These are phyloP conservation scores for Cebus imitator DNA, from an alignment of 2,113 vertebrate genomes.

Conservation along the genomic window DNA sequence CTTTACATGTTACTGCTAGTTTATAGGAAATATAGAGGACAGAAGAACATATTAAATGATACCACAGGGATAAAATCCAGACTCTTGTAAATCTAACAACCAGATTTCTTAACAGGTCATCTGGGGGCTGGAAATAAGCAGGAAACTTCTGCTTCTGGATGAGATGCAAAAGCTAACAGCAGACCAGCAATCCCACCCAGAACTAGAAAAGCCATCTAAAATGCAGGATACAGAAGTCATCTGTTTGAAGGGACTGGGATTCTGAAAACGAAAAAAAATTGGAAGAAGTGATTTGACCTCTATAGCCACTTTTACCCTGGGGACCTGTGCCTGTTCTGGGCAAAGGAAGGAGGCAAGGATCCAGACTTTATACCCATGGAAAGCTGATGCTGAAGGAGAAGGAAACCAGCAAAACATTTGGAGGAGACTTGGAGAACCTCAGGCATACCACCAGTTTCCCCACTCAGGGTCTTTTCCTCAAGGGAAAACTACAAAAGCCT, in stretches of 20 bases:
- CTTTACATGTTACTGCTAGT: neutral
- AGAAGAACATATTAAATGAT: conserved; percentile 18
- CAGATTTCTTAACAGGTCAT: conserved; percentile 20
- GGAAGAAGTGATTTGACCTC: neutral
- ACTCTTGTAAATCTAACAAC: neutral
- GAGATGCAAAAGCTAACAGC: neutral
- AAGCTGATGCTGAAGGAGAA: neutral
- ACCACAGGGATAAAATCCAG: neutral
- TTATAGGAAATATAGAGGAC: neutral
- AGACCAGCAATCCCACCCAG: neutral
- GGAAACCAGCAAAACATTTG: neutral
- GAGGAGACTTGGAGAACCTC: neutral
- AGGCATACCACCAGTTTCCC: neutral
- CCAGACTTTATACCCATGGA: neutral
- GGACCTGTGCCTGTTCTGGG: neutral
- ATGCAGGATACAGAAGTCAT: neutral
- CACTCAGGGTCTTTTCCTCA: neutral
- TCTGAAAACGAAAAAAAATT: neutral
- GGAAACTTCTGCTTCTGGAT: neutral
- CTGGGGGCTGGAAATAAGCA: neutral
- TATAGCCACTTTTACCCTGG: neutral
- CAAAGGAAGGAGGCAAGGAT: neutral
- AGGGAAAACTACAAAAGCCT: neutral
- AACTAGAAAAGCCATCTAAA: neutral
- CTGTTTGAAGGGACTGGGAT: neutral